These are phyloP conservation scores for Cheilinus undulatus DNA, from an alignment of 2,113 vertebrate genomes.

Conservation along the genomic window DNA sequence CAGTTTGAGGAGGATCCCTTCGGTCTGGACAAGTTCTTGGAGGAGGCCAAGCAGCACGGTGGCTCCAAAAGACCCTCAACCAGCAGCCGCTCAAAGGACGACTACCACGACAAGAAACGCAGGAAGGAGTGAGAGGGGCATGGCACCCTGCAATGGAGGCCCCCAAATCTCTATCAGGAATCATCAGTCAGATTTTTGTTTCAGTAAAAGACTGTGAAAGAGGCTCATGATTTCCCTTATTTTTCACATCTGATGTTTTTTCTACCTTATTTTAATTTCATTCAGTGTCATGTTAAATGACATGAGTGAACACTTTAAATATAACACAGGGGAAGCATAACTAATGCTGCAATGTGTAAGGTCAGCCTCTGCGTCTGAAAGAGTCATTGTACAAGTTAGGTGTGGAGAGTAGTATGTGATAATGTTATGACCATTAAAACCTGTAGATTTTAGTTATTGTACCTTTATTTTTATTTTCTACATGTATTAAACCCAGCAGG, in stretches of 20 bases:
- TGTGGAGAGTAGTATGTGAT: background rate
- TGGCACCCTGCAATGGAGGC: rapidly evolving
- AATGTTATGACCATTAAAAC: background rate
- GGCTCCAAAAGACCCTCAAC: slow-evolving; percentile 95
- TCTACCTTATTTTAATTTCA: background rate
- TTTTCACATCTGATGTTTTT: background rate
- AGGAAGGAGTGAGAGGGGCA: slow-evolving; percentile 90
- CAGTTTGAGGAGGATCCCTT: slow-evolving; percentile 99
- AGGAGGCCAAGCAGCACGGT: slow-evolving; percentile 98
- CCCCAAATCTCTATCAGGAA: slow-evolving; percentile 16
- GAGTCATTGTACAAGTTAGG: slow-evolving; percentile 9
- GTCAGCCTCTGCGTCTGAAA: slow-evolving; percentile 6
- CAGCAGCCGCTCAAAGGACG: slow-evolving; percentile 93
- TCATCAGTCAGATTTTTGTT: slow-evolving; percentile 20
- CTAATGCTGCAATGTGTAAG: background rate
- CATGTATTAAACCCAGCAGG: slow-evolving; percentile 7
- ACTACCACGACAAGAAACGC: slow-evolving; percentile 97
- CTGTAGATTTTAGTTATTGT: background rate
- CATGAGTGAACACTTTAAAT: background rate
- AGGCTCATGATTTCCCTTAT: background rate
- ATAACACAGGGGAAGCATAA: background rate
- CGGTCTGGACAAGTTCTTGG: slow-evolving; percentile 98
- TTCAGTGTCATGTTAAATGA: slow-evolving; percentile 10
- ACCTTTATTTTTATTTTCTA: background rate
- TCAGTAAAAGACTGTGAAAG: slow-evolving; percentile 2